Percentiles rank a stretch among this genome's conserved stretches.
phyloP scores from a whole-genome alignment of 2,888 invertebrate genomes.

The Sisyra nigra region DNA sequence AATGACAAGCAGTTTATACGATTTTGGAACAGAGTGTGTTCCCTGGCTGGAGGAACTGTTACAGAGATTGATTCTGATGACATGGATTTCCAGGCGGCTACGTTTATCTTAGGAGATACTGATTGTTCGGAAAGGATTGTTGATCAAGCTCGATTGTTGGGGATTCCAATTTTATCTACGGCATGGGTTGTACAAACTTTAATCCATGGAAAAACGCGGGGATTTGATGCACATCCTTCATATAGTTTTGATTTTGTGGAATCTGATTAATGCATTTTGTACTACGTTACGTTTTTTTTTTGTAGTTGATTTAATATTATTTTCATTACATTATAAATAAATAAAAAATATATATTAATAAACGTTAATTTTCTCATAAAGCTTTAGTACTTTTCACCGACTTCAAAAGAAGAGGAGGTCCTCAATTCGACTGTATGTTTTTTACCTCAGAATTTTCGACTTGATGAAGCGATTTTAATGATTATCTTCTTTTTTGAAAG shows the following conservation, averaged over 20 bases:
- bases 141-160: constrained; percentile 34
- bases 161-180: constrained; percentile 47
- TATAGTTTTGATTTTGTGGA: constrained; percentile 11
- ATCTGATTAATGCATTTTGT: constrained; percentile 8
- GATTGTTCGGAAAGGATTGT: constrained; percentile 40
- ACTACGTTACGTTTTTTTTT: background rate
- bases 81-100: constrained; percentile 10
- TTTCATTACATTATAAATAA: too few relatives aligned
- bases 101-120: constrained; percentile 42
- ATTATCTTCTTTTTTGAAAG: too few relatives aligned
- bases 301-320: too few relatives aligned
- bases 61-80: constrained; percentile 18
- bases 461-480: too few relatives aligned
- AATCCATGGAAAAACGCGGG: constrained; percentile 34
- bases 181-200: constrained; percentile 54
- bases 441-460: too few relatives aligned
- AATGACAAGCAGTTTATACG: constrained; percentile 32
- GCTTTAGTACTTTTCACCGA: too few relatives aligned
- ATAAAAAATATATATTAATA: too few relatives aligned
- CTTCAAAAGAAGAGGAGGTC: too few relatives aligned
- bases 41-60: constrained; percentile 34
- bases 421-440: too few relatives aligned
- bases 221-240: constrained; percentile 10
- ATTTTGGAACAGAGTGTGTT: constrained; percentile 45
- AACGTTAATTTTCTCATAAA: too few relatives aligned